Conservation (phyloP, 2,113 vertebrate species). For the Oenanthe oenanthe region DNA sequence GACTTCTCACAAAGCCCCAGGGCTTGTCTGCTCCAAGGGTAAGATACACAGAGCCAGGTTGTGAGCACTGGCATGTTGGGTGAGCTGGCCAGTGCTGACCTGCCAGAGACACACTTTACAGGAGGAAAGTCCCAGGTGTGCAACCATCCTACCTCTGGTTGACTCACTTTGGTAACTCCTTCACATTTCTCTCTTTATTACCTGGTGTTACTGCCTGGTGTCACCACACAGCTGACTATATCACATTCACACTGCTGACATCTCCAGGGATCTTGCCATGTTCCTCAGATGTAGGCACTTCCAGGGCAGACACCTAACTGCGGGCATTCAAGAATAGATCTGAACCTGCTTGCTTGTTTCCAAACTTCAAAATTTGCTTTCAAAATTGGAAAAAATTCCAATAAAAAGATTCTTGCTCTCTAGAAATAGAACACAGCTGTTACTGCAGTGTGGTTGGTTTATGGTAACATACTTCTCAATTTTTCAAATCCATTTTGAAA, state of each 20-base stretch:
- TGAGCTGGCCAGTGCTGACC: neutral
- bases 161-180: neutral
- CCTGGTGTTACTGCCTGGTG: neutral
- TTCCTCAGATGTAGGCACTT: accelerated
- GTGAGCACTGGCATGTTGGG: neutral
- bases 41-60: neutral
- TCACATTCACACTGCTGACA: neutral
- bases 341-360: neutral
- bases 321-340: accelerated
- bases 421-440: neutral
- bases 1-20: neutral
- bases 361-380: neutral
- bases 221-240: neutral
- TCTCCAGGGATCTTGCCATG: neutral
- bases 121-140: neutral
- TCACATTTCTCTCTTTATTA: neutral
- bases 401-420: neutral
- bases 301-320: neutral
- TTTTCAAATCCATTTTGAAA: neutral
- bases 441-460: neutral
- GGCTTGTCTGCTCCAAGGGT: neutral
- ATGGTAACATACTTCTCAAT: accelerated
- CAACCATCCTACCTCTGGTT: neutral
- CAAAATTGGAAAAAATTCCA: no score
- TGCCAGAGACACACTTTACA: neutral